Evolutionary conservation across 2,888 invertebrate species (phyloP).

Genomic region (Protodeltote pygarga): DNA sequence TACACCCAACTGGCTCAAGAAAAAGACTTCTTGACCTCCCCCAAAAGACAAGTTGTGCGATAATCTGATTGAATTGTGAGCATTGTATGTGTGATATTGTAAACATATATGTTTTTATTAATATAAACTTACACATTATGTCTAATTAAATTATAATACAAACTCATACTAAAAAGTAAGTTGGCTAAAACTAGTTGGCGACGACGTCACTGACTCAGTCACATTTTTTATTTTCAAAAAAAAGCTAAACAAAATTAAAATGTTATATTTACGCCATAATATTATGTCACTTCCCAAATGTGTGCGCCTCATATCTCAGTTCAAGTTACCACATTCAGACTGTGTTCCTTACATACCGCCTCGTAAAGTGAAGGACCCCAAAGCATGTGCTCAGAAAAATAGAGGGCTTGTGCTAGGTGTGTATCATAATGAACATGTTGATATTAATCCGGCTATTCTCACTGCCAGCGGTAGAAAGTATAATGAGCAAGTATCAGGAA

Average conservation of each 20-base stretch:
- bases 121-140: constrained; percentile 62
- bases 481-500: constrained; percentile 84
- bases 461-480: constrained; percentile 88
- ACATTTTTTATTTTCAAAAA: constrained; percentile 18
- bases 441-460: constrained; percentile 83
- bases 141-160: constrained; percentile 46
- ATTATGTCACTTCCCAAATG: constrained; percentile 42
- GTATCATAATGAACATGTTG: constrained; percentile 87
- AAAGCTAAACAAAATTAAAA: constrained; percentile 64
- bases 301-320: constrained; percentile 72
- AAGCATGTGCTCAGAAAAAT: constrained; percentile 65
- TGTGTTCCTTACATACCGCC: constrained; percentile 60
- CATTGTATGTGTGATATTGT: constrained; percentile 78
- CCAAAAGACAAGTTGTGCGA: constrained; percentile 78
- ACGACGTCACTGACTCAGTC: constrained; percentile 50
- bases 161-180: constrained; percentile 53
- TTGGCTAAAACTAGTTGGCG: constrained; percentile 69
- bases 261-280: constrained; percentile 57
- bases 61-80: constrained; percentile 73
- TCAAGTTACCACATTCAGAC: constrained; percentile 66
- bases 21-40: constrained; percentile 79
- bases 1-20: constrained; percentile 77
- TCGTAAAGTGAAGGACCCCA: constrained; percentile 64
- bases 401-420: constrained; percentile 88
- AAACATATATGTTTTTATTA: constrained; percentile 69